Evolutionary conservation across 2,113 vertebrate species (phyloP).

Genomic region (Balaeniceps rex): DNA sequence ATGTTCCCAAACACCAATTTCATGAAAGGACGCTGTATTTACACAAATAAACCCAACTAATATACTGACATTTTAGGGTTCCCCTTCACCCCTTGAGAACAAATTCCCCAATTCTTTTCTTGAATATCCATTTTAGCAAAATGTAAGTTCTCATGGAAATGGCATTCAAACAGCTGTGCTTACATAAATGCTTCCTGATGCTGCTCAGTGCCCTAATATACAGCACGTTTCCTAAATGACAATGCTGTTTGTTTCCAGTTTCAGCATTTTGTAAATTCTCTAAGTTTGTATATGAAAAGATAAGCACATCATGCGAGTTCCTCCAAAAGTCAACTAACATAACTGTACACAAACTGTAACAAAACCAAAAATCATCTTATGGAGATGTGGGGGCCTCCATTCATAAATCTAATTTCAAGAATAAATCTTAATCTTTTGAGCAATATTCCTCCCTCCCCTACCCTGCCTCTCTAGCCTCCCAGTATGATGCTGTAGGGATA

Average conservation of each 20-base stretch:
- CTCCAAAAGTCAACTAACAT: background rate
- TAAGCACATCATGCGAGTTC: background rate
- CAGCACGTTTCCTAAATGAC: background rate
- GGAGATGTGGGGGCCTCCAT: background rate
- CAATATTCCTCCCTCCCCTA: background rate
- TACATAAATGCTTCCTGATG: background rate
- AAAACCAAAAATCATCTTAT: background rate
- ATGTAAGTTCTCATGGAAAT: conserved; percentile 17
- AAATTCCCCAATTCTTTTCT: background rate
- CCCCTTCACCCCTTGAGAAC: background rate
- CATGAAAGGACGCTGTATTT: background rate
- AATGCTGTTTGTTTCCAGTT: background rate
- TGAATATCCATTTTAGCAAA: background rate
- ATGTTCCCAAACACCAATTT: background rate
- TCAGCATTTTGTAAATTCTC: background rate
- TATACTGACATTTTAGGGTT: background rate
- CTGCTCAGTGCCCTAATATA: background rate
- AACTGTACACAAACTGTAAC: background rate
- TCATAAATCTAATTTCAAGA: background rate
- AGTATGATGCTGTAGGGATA: background rate
- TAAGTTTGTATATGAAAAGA: background rate
- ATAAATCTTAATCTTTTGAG: background rate
- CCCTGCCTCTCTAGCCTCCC: background rate
- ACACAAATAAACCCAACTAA: background rate
- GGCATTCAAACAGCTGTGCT: background rate